Evolutionary conservation across 1,140 invertebrate genomes (phyloP), one percentile per base, ranked within the genome.

Genomic region (Hirudo medicinalis): DNA sequence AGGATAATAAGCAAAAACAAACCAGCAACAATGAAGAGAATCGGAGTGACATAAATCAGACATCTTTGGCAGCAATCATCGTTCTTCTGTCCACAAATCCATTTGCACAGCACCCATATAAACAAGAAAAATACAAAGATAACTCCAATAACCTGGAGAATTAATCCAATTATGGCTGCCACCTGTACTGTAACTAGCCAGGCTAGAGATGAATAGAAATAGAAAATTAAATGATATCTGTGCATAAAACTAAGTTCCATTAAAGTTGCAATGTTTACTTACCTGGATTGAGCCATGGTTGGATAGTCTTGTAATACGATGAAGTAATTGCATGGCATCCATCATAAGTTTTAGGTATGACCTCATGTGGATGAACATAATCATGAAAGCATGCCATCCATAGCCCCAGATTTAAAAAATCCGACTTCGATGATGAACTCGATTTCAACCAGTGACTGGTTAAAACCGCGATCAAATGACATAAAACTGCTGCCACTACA

Each of bases 361-460:
- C 43, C n/a, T 74, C 73, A 63, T 74, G 73, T 22, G 70, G 57
- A 32, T 74, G 73, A 5, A 72, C 63, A 55, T 74, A 74, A n/a
- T 69, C 43, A 54, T 74, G 54, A 54, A 74, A 74, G 43, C 73
- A 74, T 22, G 73, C 73, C 22, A 32, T 25, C 57, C 57, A 74
- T 36, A 74, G 66, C 20, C 73, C 73, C 32, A 74, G 11, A 29
- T 74, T 68, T 25, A 74, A 66, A 60, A 74, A 74, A 69, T 74
- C 54, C 25, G n/a, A 27, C 27, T 68, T 54, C n/a, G 20, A 29
- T 5, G 22, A 32, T 29, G 25, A 29, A 57, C 73, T 74, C n/a
- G 73, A 74, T 2, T 54, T 66, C 25, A 74, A 70, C 73, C 73
- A 74, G 36, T 32, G 54, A 63, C 54, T 49, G n/a, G 73, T 74